Evolutionary conservation across 2,888 invertebrate genomes (phyloP).

Genomic region (Lasioglossum vierecki): DNA sequence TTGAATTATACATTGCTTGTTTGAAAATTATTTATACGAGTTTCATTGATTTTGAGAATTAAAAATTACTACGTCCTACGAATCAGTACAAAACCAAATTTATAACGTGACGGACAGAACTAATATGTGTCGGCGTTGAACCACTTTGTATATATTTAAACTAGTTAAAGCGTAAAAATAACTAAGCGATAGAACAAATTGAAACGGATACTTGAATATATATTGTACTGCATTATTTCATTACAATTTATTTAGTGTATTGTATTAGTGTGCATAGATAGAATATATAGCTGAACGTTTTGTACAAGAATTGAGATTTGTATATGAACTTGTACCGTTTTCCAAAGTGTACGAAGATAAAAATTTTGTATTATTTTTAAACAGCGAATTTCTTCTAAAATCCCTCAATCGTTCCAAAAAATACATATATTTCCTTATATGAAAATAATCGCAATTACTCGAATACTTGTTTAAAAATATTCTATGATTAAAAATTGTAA

Average conservation of each 20-base stretch:
- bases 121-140: slow-evolving; percentile 46
- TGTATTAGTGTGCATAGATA: slow-evolving; percentile 46
- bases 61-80: neutral
- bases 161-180: slow-evolving; percentile 63
- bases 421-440: neutral
- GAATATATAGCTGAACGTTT: slow-evolving; percentile 18
- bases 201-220: slow-evolving; percentile 23
- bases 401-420: neutral
- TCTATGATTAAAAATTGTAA: neutral
- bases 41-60: neutral
- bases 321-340: slow-evolving; percentile 46
- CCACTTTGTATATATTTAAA: slow-evolving; percentile 71
- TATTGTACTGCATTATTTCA: slow-evolving; percentile 68
- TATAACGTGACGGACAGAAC: slow-evolving; percentile 2
- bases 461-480: neutral
- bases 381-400: slow-evolving; percentile 40
- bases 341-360: slow-evolving; percentile 73
- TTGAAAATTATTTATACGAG: neutral
- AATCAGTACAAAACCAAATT: slow-evolving; percentile 34
- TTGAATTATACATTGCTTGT: neutral
- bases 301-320: slow-evolving; percentile 37
- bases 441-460: neutral
- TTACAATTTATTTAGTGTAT: slow-evolving; percentile 52
- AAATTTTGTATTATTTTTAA: slow-evolving; percentile 80
- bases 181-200: slow-evolving; percentile 60